phyloP scores from a whole-genome alignment of 1,140 invertebrate species.

The Drosophila neocordata region DNA sequence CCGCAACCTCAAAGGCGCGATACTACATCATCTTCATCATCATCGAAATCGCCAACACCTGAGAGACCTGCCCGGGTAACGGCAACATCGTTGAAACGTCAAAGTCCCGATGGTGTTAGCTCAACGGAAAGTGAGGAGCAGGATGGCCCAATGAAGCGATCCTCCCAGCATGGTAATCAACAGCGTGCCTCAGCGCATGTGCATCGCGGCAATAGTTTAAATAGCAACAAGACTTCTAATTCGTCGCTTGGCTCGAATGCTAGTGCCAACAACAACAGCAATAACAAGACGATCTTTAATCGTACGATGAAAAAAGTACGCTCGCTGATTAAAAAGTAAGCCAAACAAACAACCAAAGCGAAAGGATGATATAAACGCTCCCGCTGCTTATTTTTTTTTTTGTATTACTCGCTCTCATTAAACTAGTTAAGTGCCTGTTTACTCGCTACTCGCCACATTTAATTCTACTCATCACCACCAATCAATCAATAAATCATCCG shows the following conservation, averaged over 20 bases:
- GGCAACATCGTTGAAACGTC: slow-evolving; percentile 37
- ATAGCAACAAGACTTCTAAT: slow-evolving; percentile 69
- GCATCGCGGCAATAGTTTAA: slow-evolving; percentile 73
- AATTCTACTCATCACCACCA: slow-evolving; percentile 40
- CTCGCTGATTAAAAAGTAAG: slow-evolving; percentile 87
- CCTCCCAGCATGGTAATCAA: slow-evolving; percentile 52
- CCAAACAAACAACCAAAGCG: slow-evolving; percentile 42
- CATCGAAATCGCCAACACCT: slow-evolving; percentile 66
- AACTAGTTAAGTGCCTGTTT: slow-evolving; percentile 37
- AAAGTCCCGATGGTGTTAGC: slow-evolving; percentile 79
- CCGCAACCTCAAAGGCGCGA: slow-evolving; percentile 67
- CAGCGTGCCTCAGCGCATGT: slow-evolving; percentile 75
- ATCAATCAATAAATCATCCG: not conserved
- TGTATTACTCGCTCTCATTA: slow-evolving; percentile 24
- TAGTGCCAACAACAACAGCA: slow-evolving; percentile 54
- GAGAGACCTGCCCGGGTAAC: slow-evolving; percentile 36
- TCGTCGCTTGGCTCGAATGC: slow-evolving; percentile 63
- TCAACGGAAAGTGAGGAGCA: slow-evolving; percentile 72
- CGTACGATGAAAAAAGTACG: slow-evolving; percentile 88
- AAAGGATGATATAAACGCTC: slow-evolving; percentile 41
- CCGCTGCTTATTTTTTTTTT: slow-evolving; percentile 26
- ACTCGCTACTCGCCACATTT: slow-evolving; percentile 54
- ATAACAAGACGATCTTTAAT: slow-evolving; percentile 86
- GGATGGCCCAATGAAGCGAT: slow-evolving; percentile 18
- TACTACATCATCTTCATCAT: slow-evolving; percentile 33